Evolutionary conservation across 2,888 invertebrate genomes (phyloP).

Genomic region (Cybosia mesomella): DNA sequence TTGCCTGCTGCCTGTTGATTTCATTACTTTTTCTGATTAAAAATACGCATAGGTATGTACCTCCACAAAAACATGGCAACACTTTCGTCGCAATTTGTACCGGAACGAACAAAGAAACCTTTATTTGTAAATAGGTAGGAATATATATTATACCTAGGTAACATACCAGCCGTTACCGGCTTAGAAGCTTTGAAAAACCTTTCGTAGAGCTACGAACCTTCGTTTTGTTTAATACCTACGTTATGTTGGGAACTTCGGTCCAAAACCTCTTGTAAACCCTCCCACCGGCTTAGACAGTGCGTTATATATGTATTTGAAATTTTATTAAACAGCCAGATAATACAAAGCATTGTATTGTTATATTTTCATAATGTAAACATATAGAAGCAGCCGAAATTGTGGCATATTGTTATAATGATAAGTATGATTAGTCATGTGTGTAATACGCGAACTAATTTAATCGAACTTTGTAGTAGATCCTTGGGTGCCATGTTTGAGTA

Average conservation of each 20-base stretch:
- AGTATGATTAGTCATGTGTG: neutral
- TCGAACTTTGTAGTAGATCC: neutral
- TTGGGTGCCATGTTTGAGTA: too few relatives aligned
- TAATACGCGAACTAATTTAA: neutral
- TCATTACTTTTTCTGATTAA: neutral
- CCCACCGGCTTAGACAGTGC: neutral
- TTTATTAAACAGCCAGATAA: neutral
- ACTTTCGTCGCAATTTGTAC: neutral
- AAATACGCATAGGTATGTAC: neutral
- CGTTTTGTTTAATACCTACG: neutral
- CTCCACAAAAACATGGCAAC: neutral
- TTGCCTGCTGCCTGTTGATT: neutral
- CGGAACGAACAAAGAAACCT: conserved; percentile 4
- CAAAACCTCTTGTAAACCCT: neutral
- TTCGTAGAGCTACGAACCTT: neutral
- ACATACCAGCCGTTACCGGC: neutral
- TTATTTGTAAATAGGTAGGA: neutral
- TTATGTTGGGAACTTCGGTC: neutral
- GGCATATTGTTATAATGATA: neutral
- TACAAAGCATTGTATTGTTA: neutral
- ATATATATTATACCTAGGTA: neutral
- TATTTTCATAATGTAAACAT: too few relatives aligned
- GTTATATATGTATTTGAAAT: neutral
- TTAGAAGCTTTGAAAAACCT: conserved; percentile 4
- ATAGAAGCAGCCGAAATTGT: too few relatives aligned